Evolutionary conservation across 2,113 vertebrate genomes (phyloP), one percentile per base, ranked within the genome.

Genomic region (Epinephelus cyanopodus): DNA sequence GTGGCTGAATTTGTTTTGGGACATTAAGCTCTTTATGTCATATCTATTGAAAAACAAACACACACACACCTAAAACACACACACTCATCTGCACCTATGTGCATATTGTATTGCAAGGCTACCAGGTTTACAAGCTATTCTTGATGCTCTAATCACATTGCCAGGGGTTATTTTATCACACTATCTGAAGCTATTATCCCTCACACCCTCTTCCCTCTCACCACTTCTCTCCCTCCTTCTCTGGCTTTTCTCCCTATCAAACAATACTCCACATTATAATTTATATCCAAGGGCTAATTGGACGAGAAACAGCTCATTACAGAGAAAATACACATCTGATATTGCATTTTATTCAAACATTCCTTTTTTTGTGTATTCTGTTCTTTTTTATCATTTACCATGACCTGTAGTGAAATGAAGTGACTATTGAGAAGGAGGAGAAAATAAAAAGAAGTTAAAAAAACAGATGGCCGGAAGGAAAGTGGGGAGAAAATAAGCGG

Each of bases 231-330:
- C 27, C 25, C 6, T 67, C 12, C 4, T 11, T 53, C 33, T 33
- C 13, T 60, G 27, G 27, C 27, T 48, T n/a, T 27, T 7, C 12
- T 54, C 64, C n/a, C 53, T 19, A 72, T 79, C 52, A 74, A 60
- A 72, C 45, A 84, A 61, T 71, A 58, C 45, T 29, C 11, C 53
- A 54, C 15, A 33, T 74, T 82, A 50, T 62, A 74, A 79, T 87
- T 82, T 83, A 54, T 56, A 54, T 73, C 70, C 48, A 9, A 17
- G 64, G 65, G 78, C 79, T 78, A 85, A 87, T 79, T 87, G 73
- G 66, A 71, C 0, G 25, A 70, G 65, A 63, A 56, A 74, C 7
- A 67, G 47, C 70, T 83, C 54, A 82, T 81, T 80, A 76, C 7
- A 45, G 61, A 56, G 18, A 84, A 72, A 54, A 66, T n/a, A 65